Evolutionary conservation across 2,888 invertebrate species (phyloP).

Genomic region (Hipparchia semele): DNA sequence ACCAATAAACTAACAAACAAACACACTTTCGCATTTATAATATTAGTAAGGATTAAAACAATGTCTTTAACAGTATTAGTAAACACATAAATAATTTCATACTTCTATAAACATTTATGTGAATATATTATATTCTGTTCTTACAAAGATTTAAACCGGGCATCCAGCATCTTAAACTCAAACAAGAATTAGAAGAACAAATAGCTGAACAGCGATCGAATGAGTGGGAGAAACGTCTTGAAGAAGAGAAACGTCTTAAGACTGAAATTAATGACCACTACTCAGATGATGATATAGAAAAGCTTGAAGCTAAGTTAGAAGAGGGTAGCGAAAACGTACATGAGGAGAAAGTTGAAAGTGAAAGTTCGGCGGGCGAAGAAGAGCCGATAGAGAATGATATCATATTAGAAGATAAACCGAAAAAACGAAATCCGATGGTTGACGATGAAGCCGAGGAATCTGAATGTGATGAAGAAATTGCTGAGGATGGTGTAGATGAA

Average conservation of each 20-base stretch:
- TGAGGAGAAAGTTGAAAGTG: conserved; percentile 55
- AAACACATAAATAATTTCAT: too few relatives aligned
- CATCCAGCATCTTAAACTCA: conserved; percentile 86
- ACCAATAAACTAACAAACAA: too few relatives aligned
- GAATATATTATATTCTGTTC: neutral
- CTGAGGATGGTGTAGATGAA: conserved; percentile 35
- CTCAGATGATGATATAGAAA: conserved; percentile 70
- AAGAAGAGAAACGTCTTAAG: conserved; percentile 73
- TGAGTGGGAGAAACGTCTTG: conserved; percentile 86
- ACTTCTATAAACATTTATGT: neutral
- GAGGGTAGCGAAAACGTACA: conserved; percentile 44
- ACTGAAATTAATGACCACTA: conserved; percentile 66
- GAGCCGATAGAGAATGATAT: conserved; percentile 66
- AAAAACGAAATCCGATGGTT: conserved; percentile 67
- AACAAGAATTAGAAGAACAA: conserved; percentile 86
- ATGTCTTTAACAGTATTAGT: too few relatives aligned
- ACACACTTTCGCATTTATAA: too few relatives aligned
- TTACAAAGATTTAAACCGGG: conserved; percentile 84
- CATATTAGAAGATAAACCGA: conserved; percentile 55
- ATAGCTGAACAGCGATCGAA: conserved; percentile 88
- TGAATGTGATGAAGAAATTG: conserved; percentile 59
- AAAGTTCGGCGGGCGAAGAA: conserved; percentile 76
- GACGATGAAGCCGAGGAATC: conserved; percentile 81
- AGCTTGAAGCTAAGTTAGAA: conserved; percentile 66
- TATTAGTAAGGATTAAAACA: neutral